A percentile compares a stretch with the other conserved stretches of the same genome.
Evolutionary conservation across 2,797 vertebrate genomes (phyloP).

Genomic region (Natrix natrix): DNA sequence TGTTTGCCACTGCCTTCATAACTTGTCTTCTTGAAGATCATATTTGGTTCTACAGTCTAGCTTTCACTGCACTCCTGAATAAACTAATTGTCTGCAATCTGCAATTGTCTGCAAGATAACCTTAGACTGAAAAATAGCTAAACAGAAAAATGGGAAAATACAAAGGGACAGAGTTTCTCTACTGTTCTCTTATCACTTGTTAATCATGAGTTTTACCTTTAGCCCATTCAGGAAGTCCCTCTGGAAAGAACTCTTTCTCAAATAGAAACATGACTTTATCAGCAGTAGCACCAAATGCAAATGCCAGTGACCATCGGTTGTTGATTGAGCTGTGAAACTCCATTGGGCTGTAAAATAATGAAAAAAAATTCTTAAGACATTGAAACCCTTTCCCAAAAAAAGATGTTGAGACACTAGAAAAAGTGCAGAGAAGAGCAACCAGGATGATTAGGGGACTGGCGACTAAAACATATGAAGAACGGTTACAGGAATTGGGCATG

Average conservation of each 20-base stretch:
- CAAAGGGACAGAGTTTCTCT: background rate
- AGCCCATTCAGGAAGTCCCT: conserved; percentile 73
- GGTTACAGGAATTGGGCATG: too few species aligned
- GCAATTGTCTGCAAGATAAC: background rate
- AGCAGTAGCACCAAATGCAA: conserved; percentile 80
- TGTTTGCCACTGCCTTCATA: background rate
- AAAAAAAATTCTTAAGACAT: too few species aligned
- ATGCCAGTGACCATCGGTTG: conserved; percentile 84
- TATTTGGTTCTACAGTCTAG: background rate
- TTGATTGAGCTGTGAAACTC: conserved; percentile 75
- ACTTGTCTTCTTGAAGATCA: background rate
- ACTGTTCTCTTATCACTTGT: conserved; percentile 45
- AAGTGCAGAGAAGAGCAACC: too few species aligned
- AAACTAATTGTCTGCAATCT: background rate
- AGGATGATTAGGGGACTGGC: too few species aligned
- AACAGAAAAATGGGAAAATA: background rate
- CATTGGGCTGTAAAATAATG: conserved; percentile 70
- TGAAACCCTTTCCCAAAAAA: background rate
- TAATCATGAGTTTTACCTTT: conserved; percentile 65
- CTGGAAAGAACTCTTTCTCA: conserved; percentile 71
- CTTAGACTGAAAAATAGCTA: background rate
- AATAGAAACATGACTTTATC: conserved; percentile 78
- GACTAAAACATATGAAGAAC: too few species aligned
- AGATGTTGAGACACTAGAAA: too few species aligned
- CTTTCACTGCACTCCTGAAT: background rate